Evolutionary conservation across 2,888 invertebrate genomes (phyloP).

Genomic region (Escarpia spicata): DNA sequence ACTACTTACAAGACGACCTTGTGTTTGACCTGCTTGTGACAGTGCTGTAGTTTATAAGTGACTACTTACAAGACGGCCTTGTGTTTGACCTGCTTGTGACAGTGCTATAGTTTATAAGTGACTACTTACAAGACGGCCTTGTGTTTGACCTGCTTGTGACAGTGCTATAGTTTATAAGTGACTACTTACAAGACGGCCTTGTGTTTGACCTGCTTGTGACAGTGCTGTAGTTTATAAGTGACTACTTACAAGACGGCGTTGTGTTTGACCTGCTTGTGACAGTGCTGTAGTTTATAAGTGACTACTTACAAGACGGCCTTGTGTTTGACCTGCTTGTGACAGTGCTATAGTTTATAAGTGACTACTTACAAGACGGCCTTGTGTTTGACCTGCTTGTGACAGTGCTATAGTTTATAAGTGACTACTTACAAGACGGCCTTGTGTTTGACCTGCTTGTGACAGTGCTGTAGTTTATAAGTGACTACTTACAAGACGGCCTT

Average conservation of each 20-base stretch:
- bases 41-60: too few species aligned
- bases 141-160: conserved; percentile 55
- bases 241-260: conserved; percentile 58
- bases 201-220: conserved; percentile 61
- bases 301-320: conserved; percentile 52
- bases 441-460: too few species aligned
- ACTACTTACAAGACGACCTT: too few species aligned
- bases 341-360: too few species aligned
- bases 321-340: too few species aligned
- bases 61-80: too few species aligned
- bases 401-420: conserved; percentile 19
- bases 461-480: too few species aligned
- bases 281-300: conserved; percentile 24
- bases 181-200: conserved; percentile 57
- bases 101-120: too few species aligned
- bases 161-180: conserved; percentile 20
- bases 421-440: too few species aligned
- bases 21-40: too few species aligned
- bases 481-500: too few species aligned
- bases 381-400: conserved; percentile 55
- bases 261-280: conserved; percentile 55
- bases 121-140: conserved; percentile 42
- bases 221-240: conserved; percentile 56
- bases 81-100: too few species aligned
- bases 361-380: conserved; percentile 42